A percentile compares a stretch with the other conserved stretches of the same genome.
Conservation (phyloP, 2,888 invertebrate species). For the Tridacna gigas region DNA sequence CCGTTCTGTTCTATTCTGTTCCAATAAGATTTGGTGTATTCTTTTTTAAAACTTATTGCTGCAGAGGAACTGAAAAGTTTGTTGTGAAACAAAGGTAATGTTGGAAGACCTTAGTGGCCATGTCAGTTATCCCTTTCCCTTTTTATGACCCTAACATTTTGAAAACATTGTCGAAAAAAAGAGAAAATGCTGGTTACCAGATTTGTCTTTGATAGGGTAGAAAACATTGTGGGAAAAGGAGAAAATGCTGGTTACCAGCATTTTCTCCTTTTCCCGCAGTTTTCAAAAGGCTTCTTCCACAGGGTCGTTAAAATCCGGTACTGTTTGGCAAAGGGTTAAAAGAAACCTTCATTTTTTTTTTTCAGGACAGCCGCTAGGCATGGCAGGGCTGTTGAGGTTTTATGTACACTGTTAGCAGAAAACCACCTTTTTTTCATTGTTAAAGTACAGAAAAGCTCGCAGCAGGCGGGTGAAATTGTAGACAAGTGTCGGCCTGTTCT, state of each 20-base stretch:
- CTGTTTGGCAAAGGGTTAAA: neutral
- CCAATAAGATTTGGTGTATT: no score
- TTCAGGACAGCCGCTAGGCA: conserved; percentile 78
- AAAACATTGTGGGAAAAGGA: conserved; percentile 10
- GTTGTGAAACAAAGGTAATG: no score
- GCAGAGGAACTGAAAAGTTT: no score
- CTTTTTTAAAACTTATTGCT: no score
- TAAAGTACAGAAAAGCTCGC: conserved; percentile 72
- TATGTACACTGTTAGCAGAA: conserved; percentile 74
- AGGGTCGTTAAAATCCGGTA: neutral
- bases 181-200: neutral
- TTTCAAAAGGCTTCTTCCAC: neutral
- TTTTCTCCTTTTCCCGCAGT: neutral
- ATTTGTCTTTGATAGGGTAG: neutral
- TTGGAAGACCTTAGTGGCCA: no score
- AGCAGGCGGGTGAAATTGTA: conserved; percentile 69
- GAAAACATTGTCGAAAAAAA: neutral
- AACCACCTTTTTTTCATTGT: conserved; percentile 79
- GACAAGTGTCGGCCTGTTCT: conserved; percentile 70
- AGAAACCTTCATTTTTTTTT: neutral
- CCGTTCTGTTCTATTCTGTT: no score
- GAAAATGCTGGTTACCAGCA: neutral
- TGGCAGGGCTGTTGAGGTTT: conserved; percentile 80
- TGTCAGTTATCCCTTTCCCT: neutral
- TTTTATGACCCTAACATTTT: neutral